Evolutionary conservation across 2,797 vertebrate species (phyloP).

Genomic region (Tangara arthus): DNA sequence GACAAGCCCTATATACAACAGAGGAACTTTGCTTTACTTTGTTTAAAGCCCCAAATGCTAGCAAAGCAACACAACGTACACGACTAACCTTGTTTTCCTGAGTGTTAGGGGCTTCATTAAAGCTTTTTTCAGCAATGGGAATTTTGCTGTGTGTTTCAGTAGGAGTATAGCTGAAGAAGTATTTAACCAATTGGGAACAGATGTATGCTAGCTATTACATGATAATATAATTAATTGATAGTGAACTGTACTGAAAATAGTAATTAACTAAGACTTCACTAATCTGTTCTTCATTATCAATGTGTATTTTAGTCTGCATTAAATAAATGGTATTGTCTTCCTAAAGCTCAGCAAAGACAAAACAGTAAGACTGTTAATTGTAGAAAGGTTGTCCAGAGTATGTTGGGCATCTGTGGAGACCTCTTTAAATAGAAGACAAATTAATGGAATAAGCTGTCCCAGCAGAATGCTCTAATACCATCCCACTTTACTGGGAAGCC

Average conservation of each 20-base stretch:
- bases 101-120: not conserved
- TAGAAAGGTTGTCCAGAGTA: not conserved
- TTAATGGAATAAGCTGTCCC: not conserved
- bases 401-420: not conserved
- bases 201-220: not conserved
- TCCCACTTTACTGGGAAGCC: not conserved
- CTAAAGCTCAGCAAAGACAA: slow-evolving; percentile 17
- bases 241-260: slow-evolving; percentile 25
- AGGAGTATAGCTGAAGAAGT: not conserved
- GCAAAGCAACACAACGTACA: not conserved
- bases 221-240: slow-evolving; percentile 46
- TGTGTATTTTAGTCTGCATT: slow-evolving; percentile 28
- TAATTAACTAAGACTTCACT: slow-evolving; percentile 41
- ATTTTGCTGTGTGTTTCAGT: not conserved
- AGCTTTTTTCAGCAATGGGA: not conserved
- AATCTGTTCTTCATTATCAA: slow-evolving; percentile 32
- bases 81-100: not conserved
- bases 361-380: not conserved
- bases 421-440: not conserved
- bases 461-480: not conserved
- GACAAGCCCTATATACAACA: not conserved
- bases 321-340: slow-evolving; percentile 24
- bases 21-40: not conserved
- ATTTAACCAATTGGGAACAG: not conserved
- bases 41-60: not conserved